Conservation (phyloP, 2,797 vertebrate species). For the Lateolabrax maculatus region DNA sequence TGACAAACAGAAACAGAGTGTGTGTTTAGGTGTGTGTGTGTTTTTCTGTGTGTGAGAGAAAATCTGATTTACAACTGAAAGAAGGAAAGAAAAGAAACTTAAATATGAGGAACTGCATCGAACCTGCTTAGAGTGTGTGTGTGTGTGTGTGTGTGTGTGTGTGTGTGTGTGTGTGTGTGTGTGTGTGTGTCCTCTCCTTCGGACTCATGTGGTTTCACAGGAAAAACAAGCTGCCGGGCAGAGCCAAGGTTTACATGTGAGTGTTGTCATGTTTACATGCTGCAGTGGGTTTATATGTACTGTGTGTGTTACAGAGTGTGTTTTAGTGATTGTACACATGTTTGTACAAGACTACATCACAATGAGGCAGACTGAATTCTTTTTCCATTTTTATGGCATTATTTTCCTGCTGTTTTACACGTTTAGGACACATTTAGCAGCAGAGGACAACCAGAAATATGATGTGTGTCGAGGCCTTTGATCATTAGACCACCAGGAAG, state of each 20-base stretch:
- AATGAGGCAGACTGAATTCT: neutral
- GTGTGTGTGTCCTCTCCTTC: neutral
- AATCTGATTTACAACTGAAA: slow-evolving; percentile 6
- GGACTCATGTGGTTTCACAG: slow-evolving; percentile 45
- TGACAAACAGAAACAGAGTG: slow-evolving; percentile 31
- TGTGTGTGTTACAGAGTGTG: neutral
- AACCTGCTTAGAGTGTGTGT: neutral
- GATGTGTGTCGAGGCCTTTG: neutral
- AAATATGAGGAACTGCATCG: neutral
- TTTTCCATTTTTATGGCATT: neutral
- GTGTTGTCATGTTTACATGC: slow-evolving; percentile 4
- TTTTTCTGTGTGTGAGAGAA: neutral
- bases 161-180: slow-evolving; percentile 9
- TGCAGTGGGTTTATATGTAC: neutral
- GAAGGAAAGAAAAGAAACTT: neutral
- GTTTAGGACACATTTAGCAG: too few relatives aligned
- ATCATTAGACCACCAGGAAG: neutral
- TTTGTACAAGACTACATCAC: neutral
- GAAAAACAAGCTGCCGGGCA: slow-evolving; percentile 42
- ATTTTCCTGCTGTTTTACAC: too few relatives aligned
- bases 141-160: neutral
- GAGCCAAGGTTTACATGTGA: slow-evolving; percentile 36
- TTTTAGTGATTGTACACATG: neutral
- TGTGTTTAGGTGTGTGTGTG: slow-evolving; percentile 11
- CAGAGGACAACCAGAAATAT: too few relatives aligned